Conservation (phyloP, 2,113 vertebrate genomes). For the Silurus glanis region DNA sequence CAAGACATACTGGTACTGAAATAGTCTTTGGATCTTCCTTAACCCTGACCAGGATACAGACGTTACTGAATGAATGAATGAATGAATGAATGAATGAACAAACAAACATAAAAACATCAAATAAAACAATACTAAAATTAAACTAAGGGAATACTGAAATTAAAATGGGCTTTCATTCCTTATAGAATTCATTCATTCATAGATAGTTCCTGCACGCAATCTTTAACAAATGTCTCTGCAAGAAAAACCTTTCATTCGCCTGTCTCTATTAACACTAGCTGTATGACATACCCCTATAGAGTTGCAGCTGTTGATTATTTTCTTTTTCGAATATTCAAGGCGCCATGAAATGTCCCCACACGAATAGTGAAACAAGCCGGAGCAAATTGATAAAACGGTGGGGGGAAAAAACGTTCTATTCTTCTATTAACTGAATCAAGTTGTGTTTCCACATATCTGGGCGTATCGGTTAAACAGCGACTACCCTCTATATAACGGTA, state of each 20-base stretch:
- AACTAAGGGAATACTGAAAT: background rate
- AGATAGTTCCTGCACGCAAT: background rate
- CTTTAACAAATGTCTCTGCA: background rate
- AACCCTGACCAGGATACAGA: background rate
- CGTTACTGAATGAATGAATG: background rate
- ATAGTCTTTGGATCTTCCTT: background rate
- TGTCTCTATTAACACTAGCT: background rate
- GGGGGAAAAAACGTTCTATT: background rate
- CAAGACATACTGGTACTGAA: background rate
- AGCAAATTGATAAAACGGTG: background rate
- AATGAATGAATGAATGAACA: background rate
- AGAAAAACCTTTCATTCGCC: background rate
- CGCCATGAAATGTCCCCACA: background rate
- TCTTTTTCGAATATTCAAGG: background rate
- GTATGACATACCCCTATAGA: background rate
- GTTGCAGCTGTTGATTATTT: background rate
- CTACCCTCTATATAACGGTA: background rate
- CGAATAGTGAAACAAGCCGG: background rate
- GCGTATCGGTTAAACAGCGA: background rate
- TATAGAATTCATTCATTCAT: too few species aligned
- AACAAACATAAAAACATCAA: background rate
- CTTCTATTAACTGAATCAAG: background rate
- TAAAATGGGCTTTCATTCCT: background rate
- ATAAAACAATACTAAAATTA: background rate
- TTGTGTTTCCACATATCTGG: background rate